Percentiles rank a stretch among this genome's conserved stretches.
phyloP scores from a whole-genome alignment of 2,113 vertebrate genomes.

The Aix galericulata region DNA sequence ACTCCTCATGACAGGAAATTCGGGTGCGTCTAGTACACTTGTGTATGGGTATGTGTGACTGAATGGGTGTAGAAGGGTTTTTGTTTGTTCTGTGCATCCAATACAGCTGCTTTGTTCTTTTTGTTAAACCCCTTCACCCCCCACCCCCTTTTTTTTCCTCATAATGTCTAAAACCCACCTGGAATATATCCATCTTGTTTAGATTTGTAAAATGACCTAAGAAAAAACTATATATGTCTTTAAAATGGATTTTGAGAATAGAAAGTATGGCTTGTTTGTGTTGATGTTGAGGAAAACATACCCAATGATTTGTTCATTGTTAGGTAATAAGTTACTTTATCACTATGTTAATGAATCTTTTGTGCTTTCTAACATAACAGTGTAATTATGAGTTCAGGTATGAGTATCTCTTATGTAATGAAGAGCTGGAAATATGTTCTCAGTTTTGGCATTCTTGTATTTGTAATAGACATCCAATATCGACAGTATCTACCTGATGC shows the following conservation, averaged over 20 bases:
- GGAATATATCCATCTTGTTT: not conserved
- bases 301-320: not conserved
- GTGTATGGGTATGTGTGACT: not conserved
- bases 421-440: not conserved
- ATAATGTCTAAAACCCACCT: not conserved
- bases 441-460: not conserved
- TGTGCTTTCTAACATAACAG: not conserved
- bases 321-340: not conserved
- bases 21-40: accelerated
- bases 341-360: not conserved
- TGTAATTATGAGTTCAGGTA: not conserved
- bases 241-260: not conserved
- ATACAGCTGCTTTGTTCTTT: not conserved
- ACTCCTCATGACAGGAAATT: not conserved
- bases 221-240: not conserved
- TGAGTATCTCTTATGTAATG: not conserved
- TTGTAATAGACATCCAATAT: not conserved
- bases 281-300: not conserved
- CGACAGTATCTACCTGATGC: not conserved
- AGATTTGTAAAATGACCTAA: not conserved
- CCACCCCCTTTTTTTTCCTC: not conserved
- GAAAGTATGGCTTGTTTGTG: not conserved
- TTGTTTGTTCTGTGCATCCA: not conserved
- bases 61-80: not conserved
- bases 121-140: not conserved